A percentile compares a stretch with the other conserved stretches of the same genome.
Conservation (phyloP, 2,888 invertebrate species). For the Brenthis hecate region DNA sequence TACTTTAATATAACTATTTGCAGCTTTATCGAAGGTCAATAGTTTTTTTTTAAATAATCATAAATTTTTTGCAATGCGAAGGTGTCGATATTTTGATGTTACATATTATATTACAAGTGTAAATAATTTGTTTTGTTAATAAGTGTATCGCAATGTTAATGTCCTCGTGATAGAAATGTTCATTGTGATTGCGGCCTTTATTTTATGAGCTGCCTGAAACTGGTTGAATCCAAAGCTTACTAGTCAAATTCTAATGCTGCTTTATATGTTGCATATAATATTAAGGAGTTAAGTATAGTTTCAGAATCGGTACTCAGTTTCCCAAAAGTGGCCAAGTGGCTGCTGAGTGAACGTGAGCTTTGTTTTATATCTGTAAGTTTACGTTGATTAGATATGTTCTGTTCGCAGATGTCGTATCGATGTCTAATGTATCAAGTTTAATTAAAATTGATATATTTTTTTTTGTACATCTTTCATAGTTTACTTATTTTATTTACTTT, state of each 20-base stretch:
- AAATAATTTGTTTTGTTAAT: conserved; percentile 76
- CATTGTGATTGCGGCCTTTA: conserved; percentile 37
- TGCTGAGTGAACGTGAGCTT: neutral
- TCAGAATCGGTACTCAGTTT: conserved; percentile 24
- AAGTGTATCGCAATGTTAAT: conserved; percentile 76
- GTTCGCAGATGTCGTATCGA: too few relatives aligned
- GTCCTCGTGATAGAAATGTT: conserved; percentile 62
- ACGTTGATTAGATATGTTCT: too few relatives aligned
- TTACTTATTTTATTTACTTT: too few relatives aligned
- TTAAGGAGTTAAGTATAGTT: conserved; percentile 30
- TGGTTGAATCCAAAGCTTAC: conserved; percentile 34
- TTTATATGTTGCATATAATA: conserved; percentile 36
- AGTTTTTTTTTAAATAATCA: neutral
- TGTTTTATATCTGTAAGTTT: neutral
- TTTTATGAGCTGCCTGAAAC: conserved; percentile 33
- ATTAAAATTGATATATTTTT: too few relatives aligned
- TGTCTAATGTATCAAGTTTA: too few relatives aligned
- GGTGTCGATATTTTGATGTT: conserved; percentile 72
- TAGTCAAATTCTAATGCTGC: conserved; percentile 36
- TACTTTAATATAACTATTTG: neutral
- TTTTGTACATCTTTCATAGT: too few relatives aligned
- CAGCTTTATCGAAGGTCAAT: neutral
- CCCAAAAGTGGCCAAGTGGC: conserved; percentile 9
- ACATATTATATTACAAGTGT: conserved; percentile 49
- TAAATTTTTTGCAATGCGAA: conserved; percentile 17